Conservation (phyloP, 2,797 vertebrate species). For the Scomberomorus guttatus region DNA sequence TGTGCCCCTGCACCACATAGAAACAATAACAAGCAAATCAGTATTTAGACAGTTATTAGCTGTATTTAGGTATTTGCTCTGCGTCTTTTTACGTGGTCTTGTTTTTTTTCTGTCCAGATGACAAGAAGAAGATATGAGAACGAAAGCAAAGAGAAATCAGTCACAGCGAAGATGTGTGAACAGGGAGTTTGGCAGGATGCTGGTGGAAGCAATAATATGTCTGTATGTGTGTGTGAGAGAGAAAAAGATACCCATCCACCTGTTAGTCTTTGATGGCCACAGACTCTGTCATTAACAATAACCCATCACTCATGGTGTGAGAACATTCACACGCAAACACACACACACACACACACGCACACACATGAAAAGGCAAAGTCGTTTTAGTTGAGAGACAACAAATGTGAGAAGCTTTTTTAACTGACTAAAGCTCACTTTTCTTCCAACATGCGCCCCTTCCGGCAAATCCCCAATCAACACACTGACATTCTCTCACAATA, state of each 20-base stretch:
- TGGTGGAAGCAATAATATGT: constrained; percentile 28
- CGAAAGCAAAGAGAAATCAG: constrained; percentile 40
- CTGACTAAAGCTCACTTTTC: constrained; percentile 60
- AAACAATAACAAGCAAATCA: constrained; percentile 49
- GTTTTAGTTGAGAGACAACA: constrained; percentile 50
- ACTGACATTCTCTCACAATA: constrained; percentile 74
- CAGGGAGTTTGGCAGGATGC: constrained; percentile 36
- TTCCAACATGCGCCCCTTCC: constrained; percentile 51
- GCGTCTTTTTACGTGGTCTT: neutral
- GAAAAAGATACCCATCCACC: constrained; percentile 39
- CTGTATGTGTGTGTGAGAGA: constrained; percentile 2
- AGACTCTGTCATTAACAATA: constrained; percentile 49
- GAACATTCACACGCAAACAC: neutral
- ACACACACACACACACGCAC: constrained; percentile 3
- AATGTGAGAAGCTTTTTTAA: constrained; percentile 41
- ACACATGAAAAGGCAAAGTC: constrained; percentile 21
- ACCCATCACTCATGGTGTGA: constrained; percentile 33
- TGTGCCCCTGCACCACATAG: constrained; percentile 1
- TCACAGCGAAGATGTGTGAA: constrained; percentile 39
- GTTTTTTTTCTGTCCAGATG: neutral
- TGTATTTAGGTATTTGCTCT: constrained; percentile 25
- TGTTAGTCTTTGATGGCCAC: constrained; percentile 54
- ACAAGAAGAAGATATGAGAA: constrained; percentile 28
- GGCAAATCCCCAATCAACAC: constrained; percentile 76
- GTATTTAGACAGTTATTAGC: constrained; percentile 45